Percentiles rank a stretch among this genome's conserved stretches.
phyloP scores from a whole-genome alignment of 2,113 vertebrate genomes.

The Engystomops pustulosus region DNA sequence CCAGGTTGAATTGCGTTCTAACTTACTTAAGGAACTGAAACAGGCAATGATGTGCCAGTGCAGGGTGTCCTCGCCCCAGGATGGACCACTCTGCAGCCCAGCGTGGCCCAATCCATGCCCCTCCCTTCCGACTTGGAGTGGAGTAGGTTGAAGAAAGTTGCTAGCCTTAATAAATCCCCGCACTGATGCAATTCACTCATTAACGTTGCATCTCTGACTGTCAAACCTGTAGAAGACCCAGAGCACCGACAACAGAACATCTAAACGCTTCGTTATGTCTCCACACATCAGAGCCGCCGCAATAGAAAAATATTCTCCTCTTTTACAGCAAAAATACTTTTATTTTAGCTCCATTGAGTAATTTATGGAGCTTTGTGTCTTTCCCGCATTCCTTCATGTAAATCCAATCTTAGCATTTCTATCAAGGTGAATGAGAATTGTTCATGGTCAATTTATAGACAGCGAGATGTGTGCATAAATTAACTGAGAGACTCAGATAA shows the following conservation, averaged over 20 bases:
- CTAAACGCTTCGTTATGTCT: neutral
- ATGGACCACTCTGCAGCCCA: no score
- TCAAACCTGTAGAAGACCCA: no score
- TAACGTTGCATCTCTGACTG: neutral
- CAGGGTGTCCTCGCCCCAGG: no score
- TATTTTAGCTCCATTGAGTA: constrained; percentile 30
- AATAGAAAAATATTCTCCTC: neutral
- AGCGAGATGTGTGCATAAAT: constrained; percentile 48
- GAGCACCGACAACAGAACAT: neutral
- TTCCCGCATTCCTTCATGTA: constrained; percentile 11
- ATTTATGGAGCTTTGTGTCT: constrained; percentile 22
- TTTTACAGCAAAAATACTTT: constrained; percentile 26
- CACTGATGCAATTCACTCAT: neutral
- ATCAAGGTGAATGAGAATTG: constrained; percentile 49
- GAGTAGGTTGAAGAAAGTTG: no score
- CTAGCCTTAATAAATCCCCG: no score
- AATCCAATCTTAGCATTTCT: constrained; percentile 32
- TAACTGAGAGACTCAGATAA: neutral
- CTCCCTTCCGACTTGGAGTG: no score
- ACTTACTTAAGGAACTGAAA: no score
- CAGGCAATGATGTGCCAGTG: no score
- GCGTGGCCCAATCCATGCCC: no score
- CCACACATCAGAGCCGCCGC: neutral
- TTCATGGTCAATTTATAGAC: constrained; percentile 54
- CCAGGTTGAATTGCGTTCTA: no score